Evolutionary conservation across 2,797 vertebrate genomes (phyloP).

Genomic region (Oreortyx pictus): DNA sequence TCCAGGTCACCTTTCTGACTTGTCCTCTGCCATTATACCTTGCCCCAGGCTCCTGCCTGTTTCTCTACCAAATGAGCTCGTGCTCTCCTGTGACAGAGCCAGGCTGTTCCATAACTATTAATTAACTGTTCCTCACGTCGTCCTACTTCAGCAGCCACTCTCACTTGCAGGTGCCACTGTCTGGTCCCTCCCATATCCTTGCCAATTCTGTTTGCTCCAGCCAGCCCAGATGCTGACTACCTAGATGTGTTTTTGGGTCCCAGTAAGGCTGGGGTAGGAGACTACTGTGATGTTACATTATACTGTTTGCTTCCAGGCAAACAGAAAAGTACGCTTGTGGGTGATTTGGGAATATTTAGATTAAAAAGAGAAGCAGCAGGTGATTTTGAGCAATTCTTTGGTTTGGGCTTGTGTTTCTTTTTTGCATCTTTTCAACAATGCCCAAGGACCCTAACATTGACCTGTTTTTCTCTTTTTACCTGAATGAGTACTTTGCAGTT

Average conservation of each 20-base stretch:
- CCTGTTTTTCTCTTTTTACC: background rate
- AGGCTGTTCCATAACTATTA: background rate
- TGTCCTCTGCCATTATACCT: background rate
- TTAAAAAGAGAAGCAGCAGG: background rate
- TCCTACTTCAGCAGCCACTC: background rate
- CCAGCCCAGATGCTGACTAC: background rate
- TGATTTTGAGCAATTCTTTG: slow-evolving; percentile 13
- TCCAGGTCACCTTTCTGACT: background rate
- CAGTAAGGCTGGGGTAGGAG: background rate
- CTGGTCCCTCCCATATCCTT: background rate
- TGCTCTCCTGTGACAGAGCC: background rate
- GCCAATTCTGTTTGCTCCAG: background rate
- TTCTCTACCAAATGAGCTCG: background rate
- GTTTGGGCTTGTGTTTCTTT: background rate
- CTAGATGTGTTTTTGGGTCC: background rate
- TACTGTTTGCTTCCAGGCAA: background rate
- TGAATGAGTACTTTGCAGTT: background rate
- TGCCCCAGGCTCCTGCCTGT: background rate
- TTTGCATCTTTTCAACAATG: background rate
- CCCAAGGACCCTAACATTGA: background rate
- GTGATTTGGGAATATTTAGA: background rate
- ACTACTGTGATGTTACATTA: no score
- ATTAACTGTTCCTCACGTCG: background rate
- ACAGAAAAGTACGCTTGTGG: background rate
- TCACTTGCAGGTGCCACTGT: background rate